A percentile compares a stretch with the other conserved stretches of the same genome.
phyloP scores from a whole-genome alignment of 2,113 vertebrate genomes.

The Corapipo altera region DNA sequence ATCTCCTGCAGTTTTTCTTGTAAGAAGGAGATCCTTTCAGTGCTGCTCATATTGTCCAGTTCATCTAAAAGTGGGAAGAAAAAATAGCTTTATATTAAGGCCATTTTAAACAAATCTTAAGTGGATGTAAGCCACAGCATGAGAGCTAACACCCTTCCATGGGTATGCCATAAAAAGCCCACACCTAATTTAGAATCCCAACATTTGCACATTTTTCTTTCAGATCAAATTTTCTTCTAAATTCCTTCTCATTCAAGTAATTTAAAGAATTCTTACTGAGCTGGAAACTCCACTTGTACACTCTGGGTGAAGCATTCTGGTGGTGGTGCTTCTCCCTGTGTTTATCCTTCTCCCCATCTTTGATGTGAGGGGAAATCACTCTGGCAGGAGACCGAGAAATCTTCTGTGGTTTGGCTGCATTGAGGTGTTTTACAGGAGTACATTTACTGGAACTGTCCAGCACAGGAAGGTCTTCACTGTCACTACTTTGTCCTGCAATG shows the following conservation, averaged over 20 bases:
- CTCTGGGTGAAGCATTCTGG: constrained; percentile 83
- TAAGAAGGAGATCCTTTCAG: constrained; percentile 93
- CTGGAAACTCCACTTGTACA: constrained; percentile 96
- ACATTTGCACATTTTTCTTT: background rate
- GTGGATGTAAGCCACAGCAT: background rate
- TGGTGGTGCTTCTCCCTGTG: constrained; percentile 85
- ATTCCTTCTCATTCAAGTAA: background rate
- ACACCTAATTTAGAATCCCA: background rate
- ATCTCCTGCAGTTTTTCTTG: constrained; percentile 99
- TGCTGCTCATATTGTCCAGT: constrained; percentile 90
- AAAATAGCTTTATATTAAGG: background rate
- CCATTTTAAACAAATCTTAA: background rate
- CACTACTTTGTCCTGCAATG: constrained; percentile 90
- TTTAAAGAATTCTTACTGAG: constrained; percentile 80
- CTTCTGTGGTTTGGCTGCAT: constrained; percentile 84
- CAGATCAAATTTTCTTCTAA: background rate
- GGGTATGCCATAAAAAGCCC: background rate
- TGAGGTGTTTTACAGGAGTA: constrained; percentile 83
- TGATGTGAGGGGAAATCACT: constrained; percentile 80
- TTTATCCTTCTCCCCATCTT: constrained; percentile 85
- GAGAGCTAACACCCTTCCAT: background rate
- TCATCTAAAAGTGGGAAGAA: constrained; percentile 74
- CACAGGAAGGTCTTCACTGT: constrained; percentile 89
- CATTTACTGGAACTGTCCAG: constrained; percentile 83
- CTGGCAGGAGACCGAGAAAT: constrained; percentile 81